phyloP scores from a whole-genome alignment of 2,797 vertebrate genomes.

The Stomatorhinus walkeri region DNA sequence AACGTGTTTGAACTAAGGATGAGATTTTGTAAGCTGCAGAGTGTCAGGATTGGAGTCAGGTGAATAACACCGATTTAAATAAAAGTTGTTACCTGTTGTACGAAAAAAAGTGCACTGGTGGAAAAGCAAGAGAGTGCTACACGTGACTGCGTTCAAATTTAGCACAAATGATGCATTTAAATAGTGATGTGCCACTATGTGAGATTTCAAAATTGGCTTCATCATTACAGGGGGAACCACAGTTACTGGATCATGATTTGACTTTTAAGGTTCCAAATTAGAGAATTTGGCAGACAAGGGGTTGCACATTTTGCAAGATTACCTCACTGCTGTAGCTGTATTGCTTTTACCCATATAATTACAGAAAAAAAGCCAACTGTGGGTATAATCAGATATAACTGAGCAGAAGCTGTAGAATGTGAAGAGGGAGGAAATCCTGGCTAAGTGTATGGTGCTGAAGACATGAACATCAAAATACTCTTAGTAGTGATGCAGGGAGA shows the following conservation, averaged over 20 bases:
- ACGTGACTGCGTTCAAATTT: not conserved
- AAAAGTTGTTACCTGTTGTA: slow-evolving; percentile 8
- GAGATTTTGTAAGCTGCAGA: slow-evolving; percentile 10
- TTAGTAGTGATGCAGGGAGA: not conserved
- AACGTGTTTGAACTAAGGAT: not conserved
- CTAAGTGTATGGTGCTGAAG: not conserved
- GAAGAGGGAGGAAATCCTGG: not conserved
- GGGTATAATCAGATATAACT: not conserved
- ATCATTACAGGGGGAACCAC: not conserved
- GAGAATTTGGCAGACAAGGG: not conserved
- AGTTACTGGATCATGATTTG: not conserved
- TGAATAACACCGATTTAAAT: not conserved
- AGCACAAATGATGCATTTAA: not conserved
- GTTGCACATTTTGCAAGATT: not conserved
- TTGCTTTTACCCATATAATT: not conserved
- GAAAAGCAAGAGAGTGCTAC: slow-evolving; percentile 1
- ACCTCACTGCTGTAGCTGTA: not conserved
- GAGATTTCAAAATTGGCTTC: not conserved
- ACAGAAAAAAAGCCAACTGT: not conserved
- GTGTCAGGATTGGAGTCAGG: slow-evolving; percentile 8
- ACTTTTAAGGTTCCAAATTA: not conserved
- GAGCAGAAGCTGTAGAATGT: slow-evolving; percentile 6
- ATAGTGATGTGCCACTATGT: not conserved
- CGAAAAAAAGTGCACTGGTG: not conserved
- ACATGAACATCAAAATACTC: not conserved